phyloP scores from a whole-genome alignment of 2,797 vertebrate species.

The Mus spretus region DNA sequence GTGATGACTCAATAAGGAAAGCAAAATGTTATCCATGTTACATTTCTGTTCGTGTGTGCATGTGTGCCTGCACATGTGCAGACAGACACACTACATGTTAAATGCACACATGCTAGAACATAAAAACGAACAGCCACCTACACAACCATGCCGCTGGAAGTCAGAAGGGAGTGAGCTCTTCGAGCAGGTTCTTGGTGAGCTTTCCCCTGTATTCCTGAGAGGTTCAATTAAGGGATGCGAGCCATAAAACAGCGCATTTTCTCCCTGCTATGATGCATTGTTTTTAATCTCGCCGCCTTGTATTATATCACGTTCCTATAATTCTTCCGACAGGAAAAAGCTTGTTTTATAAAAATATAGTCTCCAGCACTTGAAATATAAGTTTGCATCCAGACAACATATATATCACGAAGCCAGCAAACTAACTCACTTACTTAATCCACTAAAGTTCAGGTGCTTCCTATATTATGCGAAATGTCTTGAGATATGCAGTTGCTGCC shows the following conservation, averaged over 20 bases:
- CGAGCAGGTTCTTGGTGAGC: constrained; percentile 68
- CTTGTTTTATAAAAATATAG: constrained; percentile 88
- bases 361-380: constrained; percentile 87
- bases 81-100: accelerated
- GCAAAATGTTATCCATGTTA: background rate
- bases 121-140: constrained; percentile 1
- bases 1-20: constrained; percentile 43
- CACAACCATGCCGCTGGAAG: constrained; percentile 67
- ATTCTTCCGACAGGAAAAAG: constrained; percentile 88
- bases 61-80: too few relatives aligned
- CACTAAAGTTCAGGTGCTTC: constrained; percentile 92
- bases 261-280: constrained; percentile 86
- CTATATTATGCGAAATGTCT: constrained; percentile 93
- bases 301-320: constrained; percentile 88
- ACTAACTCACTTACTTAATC: constrained; percentile 90
- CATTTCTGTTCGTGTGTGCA: accelerated
- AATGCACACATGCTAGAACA: background rate
- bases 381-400: constrained; percentile 81
- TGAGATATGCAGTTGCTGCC: constrained; percentile 93
- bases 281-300: constrained; percentile 89
- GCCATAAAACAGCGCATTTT: constrained; percentile 85
- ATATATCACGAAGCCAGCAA: constrained; percentile 85
- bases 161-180: constrained; percentile 81
- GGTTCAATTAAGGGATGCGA: constrained; percentile 89
- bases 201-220: constrained; percentile 87